Base-by-base conservation (phyloP, 2,113 vertebrate genomes). In the Leptobrachium ailaonicum region DNA sequence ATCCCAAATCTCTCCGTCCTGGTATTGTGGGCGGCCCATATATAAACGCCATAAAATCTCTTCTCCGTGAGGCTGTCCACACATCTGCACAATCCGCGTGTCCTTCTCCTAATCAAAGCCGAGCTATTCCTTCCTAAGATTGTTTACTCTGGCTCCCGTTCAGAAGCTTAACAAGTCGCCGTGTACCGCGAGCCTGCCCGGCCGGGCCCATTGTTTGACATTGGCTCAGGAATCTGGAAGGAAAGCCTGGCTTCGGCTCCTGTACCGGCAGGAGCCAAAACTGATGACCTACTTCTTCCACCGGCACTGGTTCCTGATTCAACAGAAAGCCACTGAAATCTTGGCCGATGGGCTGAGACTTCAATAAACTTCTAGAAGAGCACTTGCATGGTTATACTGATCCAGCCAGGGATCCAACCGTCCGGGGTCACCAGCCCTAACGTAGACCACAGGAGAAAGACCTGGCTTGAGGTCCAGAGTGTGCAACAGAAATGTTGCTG, bases 51-150 rank as follows among this genome's bases (percentile, higher is more conserved):
- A 32, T 32, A 32, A 32, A 32, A 32, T 32, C 20, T 32, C 20
- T 32, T 32, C 20, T 32, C 20, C 20, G 20, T 32, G 20, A 32
- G 20, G 20, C 20, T 32, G 20, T 32, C 20, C 20, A 32, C 20
- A 32, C 20, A 11, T 11, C 50, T 2, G 2, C 13, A 43, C 40
- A 43, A 11, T 41, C 8, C 41, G 32, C 13, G 54, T n/a, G 12
- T 60, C 47, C 41, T 41, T 13, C 53, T 40, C 40, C 50, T 69
- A 44, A 32, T 44, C 47, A 75, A 60, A 20, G 20, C n/a, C 14
- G 2, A 44, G 75, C 75, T 9, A 56, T 67, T 67, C 67, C 45
- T 76, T 76, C 74, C 75, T 67, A 7, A 53, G 50, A 44, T 69
- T 77, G 41, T 77, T 77, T 32, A 44, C 60, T 53, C 69, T 77